Evolutionary conservation across 2,113 vertebrate genomes (phyloP), one percentile per base, ranked within the genome.

Genomic region (Ondatra zibethicus): DNA sequence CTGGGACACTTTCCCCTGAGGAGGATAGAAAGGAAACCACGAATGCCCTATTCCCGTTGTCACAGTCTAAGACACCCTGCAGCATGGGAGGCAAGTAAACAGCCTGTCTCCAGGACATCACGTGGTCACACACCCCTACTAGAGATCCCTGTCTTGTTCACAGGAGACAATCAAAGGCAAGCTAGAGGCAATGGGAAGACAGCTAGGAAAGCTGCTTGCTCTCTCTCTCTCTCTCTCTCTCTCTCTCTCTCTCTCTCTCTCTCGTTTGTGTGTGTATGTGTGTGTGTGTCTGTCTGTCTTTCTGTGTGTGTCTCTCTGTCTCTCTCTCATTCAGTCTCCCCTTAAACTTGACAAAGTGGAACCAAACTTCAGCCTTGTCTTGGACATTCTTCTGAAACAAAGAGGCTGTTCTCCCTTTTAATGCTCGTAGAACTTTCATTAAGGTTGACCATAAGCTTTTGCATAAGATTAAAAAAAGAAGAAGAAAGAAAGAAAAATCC

Each of bases 311-410:
- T 47, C 17, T 21, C 5, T 58, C 55, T 81, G 61, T 61, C 85
- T 73, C 88, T 89, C 61, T 63, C 93, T 72, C 78, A 47, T 93
- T 94, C 92, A 97, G 3, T 66, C 96, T 97, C 93, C 70, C 96
- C 92, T 97, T 97, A 97, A 65, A 42, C 96, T 94, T 93, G 95
- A 97, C 78, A 95, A 97, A 94, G 89, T 97, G 94, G 95, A 98
- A 88, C 95, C 94, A 82, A 95, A 96, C 96, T 78, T 73, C 90
- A 93, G 92, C 96, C 91, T 95, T 97, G 95, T 95, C 97, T 92
- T 96, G 85, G 85, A 91, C 88, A 95, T 97, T 97, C 97, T 97
- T 97, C 96, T 97, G 97, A 97, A 97, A 98, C 95, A 98, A 98
- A 97, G 96, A 65, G 80, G 82, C 96, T 91, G 82, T 98, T 98